A percentile compares a stretch with the other conserved stretches of the same genome.
These are phyloP conservation scores for Pegea sp. DNA, from an alignment of 23 tunicate genomes.

Conservation along the genomic window DNA sequence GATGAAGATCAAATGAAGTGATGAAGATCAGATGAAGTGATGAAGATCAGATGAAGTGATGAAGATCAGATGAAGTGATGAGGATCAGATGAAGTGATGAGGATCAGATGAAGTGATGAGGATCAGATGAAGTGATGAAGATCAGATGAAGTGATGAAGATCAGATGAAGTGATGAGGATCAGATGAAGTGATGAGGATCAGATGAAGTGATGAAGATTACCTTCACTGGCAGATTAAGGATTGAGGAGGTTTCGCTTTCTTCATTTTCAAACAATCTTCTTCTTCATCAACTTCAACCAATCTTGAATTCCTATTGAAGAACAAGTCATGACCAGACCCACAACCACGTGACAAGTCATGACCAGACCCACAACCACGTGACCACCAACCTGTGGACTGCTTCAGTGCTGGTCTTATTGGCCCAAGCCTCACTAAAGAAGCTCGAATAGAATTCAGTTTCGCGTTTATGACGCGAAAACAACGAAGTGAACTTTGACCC, in stretches of 20 bases:
- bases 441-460: constrained; percentile 66
- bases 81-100: too few species aligned
- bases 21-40: too few species aligned
- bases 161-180: too few species aligned
- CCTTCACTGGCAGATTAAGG: constrained; percentile 38
- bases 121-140: too few species aligned
- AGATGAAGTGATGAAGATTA: too few species aligned
- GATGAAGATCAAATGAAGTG: too few species aligned
- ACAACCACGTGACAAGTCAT: background rate
- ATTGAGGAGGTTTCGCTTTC: background rate
- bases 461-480: constrained; percentile 37
- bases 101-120: too few species aligned
- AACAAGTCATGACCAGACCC: background rate
- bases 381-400: constrained; percentile 52
- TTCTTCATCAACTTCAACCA: background rate
- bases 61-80: too few species aligned
- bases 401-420: constrained; percentile 64
- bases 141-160: too few species aligned
- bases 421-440: constrained; percentile 93
- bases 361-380: background rate
- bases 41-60: too few species aligned
- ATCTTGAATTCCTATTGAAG: background rate
- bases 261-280: background rate
- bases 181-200: too few species aligned
- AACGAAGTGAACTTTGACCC: constrained; percentile 52